phyloP scores from a whole-genome alignment of 2,113 vertebrate genomes.

The Dromaius novaehollandiae region DNA sequence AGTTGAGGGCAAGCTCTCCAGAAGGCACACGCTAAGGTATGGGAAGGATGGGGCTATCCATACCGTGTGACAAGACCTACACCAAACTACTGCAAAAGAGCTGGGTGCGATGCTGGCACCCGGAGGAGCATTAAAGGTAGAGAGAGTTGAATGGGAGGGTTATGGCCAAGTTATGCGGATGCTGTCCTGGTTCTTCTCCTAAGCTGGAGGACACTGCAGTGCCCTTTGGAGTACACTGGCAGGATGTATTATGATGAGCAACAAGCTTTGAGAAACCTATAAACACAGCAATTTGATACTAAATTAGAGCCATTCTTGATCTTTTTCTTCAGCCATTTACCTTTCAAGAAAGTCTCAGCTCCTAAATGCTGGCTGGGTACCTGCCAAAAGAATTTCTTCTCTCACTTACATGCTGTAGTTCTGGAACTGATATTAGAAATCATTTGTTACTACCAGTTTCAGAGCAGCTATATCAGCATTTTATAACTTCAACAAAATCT shows the following conservation, averaged over 20 bases:
- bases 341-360: neutral
- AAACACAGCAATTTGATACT: neutral
- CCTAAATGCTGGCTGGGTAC: neutral
- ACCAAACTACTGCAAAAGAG: neutral
- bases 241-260: neutral
- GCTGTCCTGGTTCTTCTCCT: neutral
- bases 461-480: neutral
- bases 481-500: neutral
- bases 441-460: neutral
- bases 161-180: neutral
- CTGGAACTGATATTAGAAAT: neutral
- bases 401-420: neutral
- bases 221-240: neutral
- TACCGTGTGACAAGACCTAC: neutral
- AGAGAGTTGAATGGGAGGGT: neutral
- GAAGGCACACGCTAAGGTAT: no score
- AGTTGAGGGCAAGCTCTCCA: neutral
- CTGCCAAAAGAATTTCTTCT: neutral
- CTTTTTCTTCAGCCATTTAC: neutral
- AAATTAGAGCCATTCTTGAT: neutral
- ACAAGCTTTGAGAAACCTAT: neutral
- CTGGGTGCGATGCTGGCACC: neutral
- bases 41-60: neutral
- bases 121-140: neutral
- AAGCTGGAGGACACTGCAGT: neutral